A percentile compares a stretch with the other conserved stretches of the same genome.
Evolutionary conservation across 2,797 vertebrate genomes (phyloP).

Genomic region (Lophius americanus): DNA sequence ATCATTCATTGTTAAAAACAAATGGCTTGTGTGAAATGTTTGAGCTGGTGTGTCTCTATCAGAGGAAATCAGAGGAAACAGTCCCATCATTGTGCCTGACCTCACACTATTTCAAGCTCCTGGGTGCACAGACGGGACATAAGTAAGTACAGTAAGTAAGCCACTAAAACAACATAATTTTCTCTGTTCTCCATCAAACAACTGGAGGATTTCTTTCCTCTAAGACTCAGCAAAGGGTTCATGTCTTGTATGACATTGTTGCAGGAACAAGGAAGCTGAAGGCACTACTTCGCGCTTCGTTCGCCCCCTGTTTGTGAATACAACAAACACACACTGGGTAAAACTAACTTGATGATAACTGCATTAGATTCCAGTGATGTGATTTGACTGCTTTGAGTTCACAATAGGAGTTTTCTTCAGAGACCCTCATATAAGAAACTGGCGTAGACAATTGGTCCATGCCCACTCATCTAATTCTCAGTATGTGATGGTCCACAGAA

Average conservation of each 20-base stretch:
- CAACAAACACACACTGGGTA: slow-evolving; percentile 7
- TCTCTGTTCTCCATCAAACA: slow-evolving; percentile 7
- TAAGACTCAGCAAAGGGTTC: slow-evolving; percentile 22
- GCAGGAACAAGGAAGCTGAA: slow-evolving; percentile 22
- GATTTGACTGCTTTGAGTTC: slow-evolving; percentile 31
- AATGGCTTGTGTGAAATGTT: too few species aligned
- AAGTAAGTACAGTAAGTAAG: too few species aligned
- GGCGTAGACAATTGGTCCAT: slow-evolving; percentile 53
- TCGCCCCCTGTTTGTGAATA: slow-evolving; percentile 7
- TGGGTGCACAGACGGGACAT: not conserved
- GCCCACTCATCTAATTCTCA: slow-evolving; percentile 68
- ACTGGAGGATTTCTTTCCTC: slow-evolving; percentile 24
- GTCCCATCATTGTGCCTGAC: too few species aligned
- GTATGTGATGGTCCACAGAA: slow-evolving; percentile 58
- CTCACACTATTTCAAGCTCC: not conserved
- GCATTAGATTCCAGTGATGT: slow-evolving; percentile 15
- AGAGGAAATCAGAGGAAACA: too few species aligned
- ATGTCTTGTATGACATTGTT: slow-evolving; percentile 20
- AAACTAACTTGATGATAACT: slow-evolving; percentile 7
- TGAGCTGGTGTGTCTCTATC: too few species aligned
- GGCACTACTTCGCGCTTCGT: not conserved
- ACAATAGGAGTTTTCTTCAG: slow-evolving; percentile 8
- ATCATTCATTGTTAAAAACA: too few species aligned
- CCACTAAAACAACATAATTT: not conserved
- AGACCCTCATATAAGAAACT: slow-evolving; percentile 36